Evolutionary conservation across 2,113 vertebrate genomes (phyloP).

Genomic region (Corythornis cristatus): DNA sequence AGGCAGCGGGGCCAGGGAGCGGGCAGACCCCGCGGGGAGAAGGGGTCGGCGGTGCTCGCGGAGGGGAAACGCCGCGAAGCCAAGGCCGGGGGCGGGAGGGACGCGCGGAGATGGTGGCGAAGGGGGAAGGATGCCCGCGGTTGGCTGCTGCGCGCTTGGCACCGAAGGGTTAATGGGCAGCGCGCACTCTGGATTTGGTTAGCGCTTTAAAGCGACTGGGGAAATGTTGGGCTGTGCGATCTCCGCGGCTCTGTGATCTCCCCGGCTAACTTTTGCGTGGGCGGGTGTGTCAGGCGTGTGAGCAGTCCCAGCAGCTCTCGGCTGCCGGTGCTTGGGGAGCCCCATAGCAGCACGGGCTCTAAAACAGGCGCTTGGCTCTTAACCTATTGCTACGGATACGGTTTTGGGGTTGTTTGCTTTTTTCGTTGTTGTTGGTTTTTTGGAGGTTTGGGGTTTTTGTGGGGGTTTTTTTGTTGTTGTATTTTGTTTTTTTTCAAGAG

Average conservation of each 20-base stretch:
- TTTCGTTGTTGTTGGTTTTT: too few relatives aligned
- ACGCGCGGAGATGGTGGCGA: not conserved
- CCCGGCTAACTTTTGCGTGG: conserved; percentile 2
- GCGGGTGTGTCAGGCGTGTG: not conserved
- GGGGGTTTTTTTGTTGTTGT: too few relatives aligned
- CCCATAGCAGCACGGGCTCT: accelerated
- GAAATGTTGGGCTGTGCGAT: not conserved
- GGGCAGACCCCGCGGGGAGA: not conserved
- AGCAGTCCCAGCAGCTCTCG: not conserved
- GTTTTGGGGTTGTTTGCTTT: too few relatives aligned
- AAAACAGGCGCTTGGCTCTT: not conserved
- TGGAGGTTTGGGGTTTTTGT: too few relatives aligned
- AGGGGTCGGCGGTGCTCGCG: too few relatives aligned
- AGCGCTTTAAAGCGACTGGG: not conserved
- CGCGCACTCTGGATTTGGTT: not conserved
- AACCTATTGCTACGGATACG: accelerated
- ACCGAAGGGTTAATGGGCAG: not conserved
- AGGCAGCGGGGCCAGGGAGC: not conserved
- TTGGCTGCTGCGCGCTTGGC: not conserved
- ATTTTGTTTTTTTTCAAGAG: not conserved
- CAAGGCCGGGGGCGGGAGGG: not conserved
- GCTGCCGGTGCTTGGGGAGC: not conserved
- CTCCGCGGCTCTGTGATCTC: not conserved
- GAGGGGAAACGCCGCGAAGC: not conserved
- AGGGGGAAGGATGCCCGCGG: too few relatives aligned